Percentiles rank a stretch among this genome's conserved stretches.
phyloP scores from a whole-genome alignment of 2,113 vertebrate genomes.

The Melanerpes aurifrons region DNA sequence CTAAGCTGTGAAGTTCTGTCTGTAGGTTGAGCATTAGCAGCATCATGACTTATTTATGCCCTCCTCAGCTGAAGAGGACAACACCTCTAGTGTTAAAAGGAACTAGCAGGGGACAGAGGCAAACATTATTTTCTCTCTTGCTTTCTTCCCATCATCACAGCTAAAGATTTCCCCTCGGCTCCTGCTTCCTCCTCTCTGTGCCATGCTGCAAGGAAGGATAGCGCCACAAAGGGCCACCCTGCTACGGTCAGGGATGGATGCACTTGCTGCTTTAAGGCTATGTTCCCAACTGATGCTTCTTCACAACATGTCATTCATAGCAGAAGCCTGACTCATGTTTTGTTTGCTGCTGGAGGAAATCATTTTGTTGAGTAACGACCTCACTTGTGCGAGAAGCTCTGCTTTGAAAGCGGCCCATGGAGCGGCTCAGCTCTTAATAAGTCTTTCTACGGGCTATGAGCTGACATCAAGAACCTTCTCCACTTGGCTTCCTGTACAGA shows the following conservation, averaged over 20 bases:
- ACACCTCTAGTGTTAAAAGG: not conserved
- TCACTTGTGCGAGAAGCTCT: not conserved
- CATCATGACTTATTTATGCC: not conserved
- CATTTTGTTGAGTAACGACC: not conserved
- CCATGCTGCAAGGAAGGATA: not conserved
- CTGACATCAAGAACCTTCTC: constrained; percentile 10
- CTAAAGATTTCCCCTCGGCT: not conserved
- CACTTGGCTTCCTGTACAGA: not conserved
- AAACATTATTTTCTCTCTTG: not conserved
- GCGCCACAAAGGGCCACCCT: not conserved
- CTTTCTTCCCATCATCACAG: not conserved
- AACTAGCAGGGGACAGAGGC: not conserved
- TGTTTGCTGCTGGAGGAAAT: not conserved
- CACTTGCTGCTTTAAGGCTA: not conserved
- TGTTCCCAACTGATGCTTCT: not conserved
- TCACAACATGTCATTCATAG: not conserved
- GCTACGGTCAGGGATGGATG: accelerated
- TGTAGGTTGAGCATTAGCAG: not conserved
- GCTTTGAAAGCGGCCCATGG: not conserved
- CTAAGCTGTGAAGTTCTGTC: not conserved
- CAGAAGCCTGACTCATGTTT: not conserved
- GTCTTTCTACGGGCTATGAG: not conserved
- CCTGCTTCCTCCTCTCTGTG: not conserved
- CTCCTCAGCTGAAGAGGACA: not conserved
- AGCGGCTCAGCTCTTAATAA: not conserved